Percentiles rank a stretch among this genome's conserved stretches.
Evolutionary conservation across 2,888 invertebrate genomes (phyloP).

Genomic region (Amphiduros pacificus): DNA sequence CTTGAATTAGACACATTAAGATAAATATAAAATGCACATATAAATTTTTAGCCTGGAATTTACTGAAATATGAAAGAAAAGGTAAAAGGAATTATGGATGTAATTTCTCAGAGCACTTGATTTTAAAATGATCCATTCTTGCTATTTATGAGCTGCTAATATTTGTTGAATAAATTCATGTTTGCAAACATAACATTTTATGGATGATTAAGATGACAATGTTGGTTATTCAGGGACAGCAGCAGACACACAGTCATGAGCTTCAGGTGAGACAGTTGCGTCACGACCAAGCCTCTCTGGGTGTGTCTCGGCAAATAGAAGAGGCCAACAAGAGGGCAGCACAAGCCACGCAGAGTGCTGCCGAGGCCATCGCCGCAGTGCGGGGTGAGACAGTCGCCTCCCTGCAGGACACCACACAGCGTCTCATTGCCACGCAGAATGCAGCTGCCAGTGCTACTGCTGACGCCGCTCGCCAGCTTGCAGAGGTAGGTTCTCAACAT

Average conservation of each 20-base stretch:
- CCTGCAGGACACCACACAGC: conserved; percentile 34
- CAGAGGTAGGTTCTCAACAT: conserved; percentile 36
- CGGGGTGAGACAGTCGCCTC: conserved; percentile 32
- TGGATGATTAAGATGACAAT: no score
- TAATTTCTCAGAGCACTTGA: no score
- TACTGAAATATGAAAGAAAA: no score
- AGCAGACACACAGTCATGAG: conserved; percentile 45
- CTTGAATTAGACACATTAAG: no score
- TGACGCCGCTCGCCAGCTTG: conserved; percentile 41
- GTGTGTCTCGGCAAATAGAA: conserved; percentile 43
- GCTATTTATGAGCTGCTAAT: no score
- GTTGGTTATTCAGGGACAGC: no score
- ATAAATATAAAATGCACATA: no score
- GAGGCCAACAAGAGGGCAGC: conserved; percentile 25
- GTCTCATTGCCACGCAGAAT: conserved; percentile 35
- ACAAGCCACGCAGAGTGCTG: conserved; percentile 31
- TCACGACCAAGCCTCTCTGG: conserved; percentile 42
- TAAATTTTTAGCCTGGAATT: no score
- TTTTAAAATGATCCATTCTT: no score
- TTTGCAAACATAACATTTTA: no score
- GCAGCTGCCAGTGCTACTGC: conserved; percentile 45
- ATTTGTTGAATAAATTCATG: no score
- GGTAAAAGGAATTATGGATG: no score
- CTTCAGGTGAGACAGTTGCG: conserved; percentile 43
- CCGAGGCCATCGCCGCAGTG: conserved; percentile 31